Evolutionary conservation across 2,888 invertebrate genomes (phyloP), one percentile per base, ranked within the genome.

Genomic region (Ptilodon capucinus): DNA sequence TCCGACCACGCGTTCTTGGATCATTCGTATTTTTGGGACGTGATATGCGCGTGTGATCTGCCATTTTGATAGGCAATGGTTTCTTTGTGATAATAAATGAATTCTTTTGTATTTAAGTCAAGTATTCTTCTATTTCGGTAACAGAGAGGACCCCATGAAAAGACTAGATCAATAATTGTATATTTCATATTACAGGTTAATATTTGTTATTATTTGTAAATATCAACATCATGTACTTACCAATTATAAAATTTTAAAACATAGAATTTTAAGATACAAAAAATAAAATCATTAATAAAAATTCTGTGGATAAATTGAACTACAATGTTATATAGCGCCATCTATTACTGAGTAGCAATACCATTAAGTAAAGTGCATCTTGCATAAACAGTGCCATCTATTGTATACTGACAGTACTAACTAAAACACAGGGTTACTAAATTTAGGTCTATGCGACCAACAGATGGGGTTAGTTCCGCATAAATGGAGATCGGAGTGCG

Each of bases 401-500:
- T n/a, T n/a, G n/a, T n/a, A n/a, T n/a, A n/a, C n/a, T n/a, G n/a
- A n/a, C n/a, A n/a, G n/a, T n/a, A n/a, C n/a, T n/a, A n/a, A n/a
- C n/a, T n/a, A 0, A 4, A 4, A 2, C 6, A 14, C 5, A 19
- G 4, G 0, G 1, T 34, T 8, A 4, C 8, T 0, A 50, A 52
- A 34, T 43, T 34, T 41, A 8, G 36, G 8, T 11, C 1, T 8
- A 2, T 13, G 0, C 4, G 35, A 39, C 36, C 36, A 47, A 50
- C 55, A 86, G 86, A 81, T 76, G 78, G 57, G 81, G 59, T 72
- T 55, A 63, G 59, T 51, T 64, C 68, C 47, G 66, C 64, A 65
- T 25, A 49, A 46, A 74, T 70, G 71, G 66, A 74, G 69, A 86
- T 86, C 30, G 71, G 65, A 74, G 68, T 86, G 36, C 90, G 90